Evolutionary conservation across 2,888 invertebrate species (phyloP).

Genomic region (Leptodirus hochenwartii): DNA sequence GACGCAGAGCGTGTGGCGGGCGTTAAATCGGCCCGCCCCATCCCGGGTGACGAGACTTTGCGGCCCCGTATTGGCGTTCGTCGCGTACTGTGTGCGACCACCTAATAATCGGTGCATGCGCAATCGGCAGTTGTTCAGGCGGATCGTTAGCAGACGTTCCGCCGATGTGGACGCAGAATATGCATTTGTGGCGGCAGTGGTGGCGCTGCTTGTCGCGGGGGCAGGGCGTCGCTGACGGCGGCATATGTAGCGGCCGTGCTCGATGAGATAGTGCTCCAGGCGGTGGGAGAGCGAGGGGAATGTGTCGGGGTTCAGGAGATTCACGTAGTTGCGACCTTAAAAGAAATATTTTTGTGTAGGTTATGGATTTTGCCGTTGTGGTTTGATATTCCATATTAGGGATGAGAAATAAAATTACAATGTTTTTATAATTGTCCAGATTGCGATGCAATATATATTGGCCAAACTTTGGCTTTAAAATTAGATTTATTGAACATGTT

Average conservation of each 20-base stretch:
- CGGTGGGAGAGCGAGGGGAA: conserved; percentile 13
- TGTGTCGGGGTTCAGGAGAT: conserved; percentile 12
- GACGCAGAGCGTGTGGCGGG: conserved; percentile 26
- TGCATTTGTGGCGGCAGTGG: not conserved
- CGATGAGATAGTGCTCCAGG: conserved; percentile 15
- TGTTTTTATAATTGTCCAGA: too few relatives aligned
- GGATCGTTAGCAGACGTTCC: conserved; percentile 21
- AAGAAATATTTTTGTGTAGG: too few relatives aligned
- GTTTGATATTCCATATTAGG: too few relatives aligned
- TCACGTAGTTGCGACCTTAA: conserved; percentile 7
- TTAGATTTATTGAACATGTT: too few relatives aligned
- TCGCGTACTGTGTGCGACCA: conserved; percentile 7
- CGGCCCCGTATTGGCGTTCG: conserved; percentile 10
- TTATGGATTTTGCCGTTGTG: too few relatives aligned
- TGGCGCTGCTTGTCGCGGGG: conserved; percentile 4
- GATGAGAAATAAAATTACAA: too few relatives aligned
- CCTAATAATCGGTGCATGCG: conserved; percentile 21
- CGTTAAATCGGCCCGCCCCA: conserved; percentile 21
- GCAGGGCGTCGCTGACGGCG: not conserved
- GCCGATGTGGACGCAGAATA: conserved; percentile 6
- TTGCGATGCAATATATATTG: too few relatives aligned
- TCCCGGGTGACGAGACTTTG: conserved; percentile 19
- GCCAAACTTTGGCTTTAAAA: too few relatives aligned
- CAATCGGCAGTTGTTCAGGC: conserved; percentile 21
- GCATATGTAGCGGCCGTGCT: conserved; percentile 15